Percentiles rank a stretch among this genome's conserved stretches.
phyloP scores from a whole-genome alignment of 2,888 invertebrate species.

The Atethmia centrago region DNA sequence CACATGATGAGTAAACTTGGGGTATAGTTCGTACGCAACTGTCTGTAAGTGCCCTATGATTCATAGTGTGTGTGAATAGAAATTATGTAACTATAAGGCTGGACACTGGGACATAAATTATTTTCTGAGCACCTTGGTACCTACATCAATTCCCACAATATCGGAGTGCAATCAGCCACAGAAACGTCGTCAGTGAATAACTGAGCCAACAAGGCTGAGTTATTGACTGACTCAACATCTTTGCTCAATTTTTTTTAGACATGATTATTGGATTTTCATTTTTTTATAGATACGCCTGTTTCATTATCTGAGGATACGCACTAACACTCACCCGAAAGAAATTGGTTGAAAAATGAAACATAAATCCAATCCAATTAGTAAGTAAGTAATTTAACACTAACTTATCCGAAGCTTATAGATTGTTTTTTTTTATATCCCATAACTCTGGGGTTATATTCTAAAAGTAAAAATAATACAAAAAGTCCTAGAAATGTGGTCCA shows the following conservation, averaged over 20 bases:
- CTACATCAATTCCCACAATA: not conserved
- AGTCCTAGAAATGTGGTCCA: too few species aligned
- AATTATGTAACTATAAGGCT: not conserved
- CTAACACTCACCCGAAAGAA: not conserved
- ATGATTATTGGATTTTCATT: fast-evolving
- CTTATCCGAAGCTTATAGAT: not conserved
- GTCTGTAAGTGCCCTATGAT: conserved; percentile 17
- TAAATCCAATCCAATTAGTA: too few species aligned
- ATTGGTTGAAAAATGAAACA: not conserved
- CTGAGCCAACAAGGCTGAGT: too few species aligned
- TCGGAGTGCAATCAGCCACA: not conserved
- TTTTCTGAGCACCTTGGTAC: not conserved
- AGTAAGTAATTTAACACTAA: too few species aligned
- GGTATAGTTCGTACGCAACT: conserved; percentile 12
- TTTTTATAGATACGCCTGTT: too few species aligned
- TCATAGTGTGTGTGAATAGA: conserved; percentile 4
- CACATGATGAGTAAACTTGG: conserved; percentile 33
- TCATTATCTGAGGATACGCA: not conserved
- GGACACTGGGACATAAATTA: not conserved
- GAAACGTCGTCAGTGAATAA: too few species aligned
- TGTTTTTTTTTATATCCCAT: too few species aligned
- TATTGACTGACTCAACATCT: too few species aligned
- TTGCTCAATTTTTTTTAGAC: not conserved
- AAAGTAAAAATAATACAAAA: too few species aligned
- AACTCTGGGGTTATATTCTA: too few species aligned